Percentiles rank a stretch among this genome's conserved stretches.
phyloP scores from a whole-genome alignment of 2,888 invertebrate genomes.

The Hypomecis punctinalis region DNA sequence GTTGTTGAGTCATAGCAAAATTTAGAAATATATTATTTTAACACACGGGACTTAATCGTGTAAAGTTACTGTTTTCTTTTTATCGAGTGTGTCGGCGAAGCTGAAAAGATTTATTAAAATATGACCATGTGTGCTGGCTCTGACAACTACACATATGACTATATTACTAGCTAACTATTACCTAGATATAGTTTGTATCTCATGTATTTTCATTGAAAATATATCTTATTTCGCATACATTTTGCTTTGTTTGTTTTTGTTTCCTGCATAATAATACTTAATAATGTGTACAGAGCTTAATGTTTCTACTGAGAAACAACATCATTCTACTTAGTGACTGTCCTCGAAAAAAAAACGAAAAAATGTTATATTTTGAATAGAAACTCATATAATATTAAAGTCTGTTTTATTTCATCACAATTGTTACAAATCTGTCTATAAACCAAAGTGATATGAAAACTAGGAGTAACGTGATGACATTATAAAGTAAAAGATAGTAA shows the following conservation, averaged over 20 bases:
- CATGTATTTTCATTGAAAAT: conserved; percentile 5
- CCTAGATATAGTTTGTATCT: conserved; percentile 5
- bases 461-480: conserved; percentile 5
- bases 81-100: conserved; percentile 5
- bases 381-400: conserved; percentile 5
- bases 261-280: conserved; percentile 5
- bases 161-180: conserved; percentile 5
- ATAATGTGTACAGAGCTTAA: conserved; percentile 5
- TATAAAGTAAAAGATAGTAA: conserved; percentile 3
- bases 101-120: conserved; percentile 5
- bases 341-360: conserved; percentile 7
- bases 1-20: no score
- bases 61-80: conserved; percentile 5
- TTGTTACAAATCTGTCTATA: conserved; percentile 5
- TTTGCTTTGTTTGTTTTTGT: conserved; percentile 5
- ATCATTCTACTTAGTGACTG: conserved; percentile 5
- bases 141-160: conserved; percentile 4
- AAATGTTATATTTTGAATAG: conserved; percentile 3
- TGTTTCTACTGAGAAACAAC: conserved; percentile 5
- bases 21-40: conserved; percentile 5
- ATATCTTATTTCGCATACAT: conserved; percentile 5
- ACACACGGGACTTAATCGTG: conserved; percentile 5
- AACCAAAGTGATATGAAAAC: conserved; percentile 5
- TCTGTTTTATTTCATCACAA: conserved; percentile 5
- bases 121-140: conserved; percentile 5